Evolutionary conservation across 2,113 vertebrate species (phyloP), one percentile per base, ranked within the genome.

Genomic region (Pandion haliaetus): DNA sequence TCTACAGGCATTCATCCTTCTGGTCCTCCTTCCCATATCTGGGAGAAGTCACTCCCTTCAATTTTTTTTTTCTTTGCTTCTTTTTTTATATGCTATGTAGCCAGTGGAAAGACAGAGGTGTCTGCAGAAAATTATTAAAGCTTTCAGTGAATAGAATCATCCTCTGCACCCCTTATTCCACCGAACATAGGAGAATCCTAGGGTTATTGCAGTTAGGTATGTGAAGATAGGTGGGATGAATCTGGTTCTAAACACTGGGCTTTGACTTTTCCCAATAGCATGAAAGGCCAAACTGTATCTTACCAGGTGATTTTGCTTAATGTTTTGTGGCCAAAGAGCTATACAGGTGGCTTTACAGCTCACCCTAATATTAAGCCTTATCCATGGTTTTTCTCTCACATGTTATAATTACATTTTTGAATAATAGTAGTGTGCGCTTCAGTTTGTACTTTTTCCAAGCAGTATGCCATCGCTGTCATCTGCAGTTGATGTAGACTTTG

Each of bases 161-260:
- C 23, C 12, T 81, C 14, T 90, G 12, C 44, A 36, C 6, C 38
- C 11, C 3, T 50, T 86, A 62, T 62, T 88, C 38, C n/a, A 58
- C 4, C 0, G 0, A 71, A 10, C 15, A 58, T 15, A 74, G 25
- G 24, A 42, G 17, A 74, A 61, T 66, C 17, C 29, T 61, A 20
- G 20, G 19, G 9, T 62, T 58, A 14, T 47, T 66, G 32, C 29
- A 62, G 24, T 17, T 61, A 38, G 8, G 2, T 45, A 25, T 50
- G 6, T 65, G 49, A 87, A 67, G 31, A 42, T 59, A 42, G 13
- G 28, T 62, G 12, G 42, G 28, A 42, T 29, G 15, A 54, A 58
- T 47, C 13, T 1, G 3, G 29, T 55, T 65, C 49, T 73, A 25
- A 42, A 42, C 65, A 61, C 28, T 24, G 15, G 29, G 18, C 26